A percentile compares a stretch with the other conserved stretches of the same genome.
Conservation (phyloP, 92 coral and sea anemone genomes). For the Palythoa heliodiscus region DNA sequence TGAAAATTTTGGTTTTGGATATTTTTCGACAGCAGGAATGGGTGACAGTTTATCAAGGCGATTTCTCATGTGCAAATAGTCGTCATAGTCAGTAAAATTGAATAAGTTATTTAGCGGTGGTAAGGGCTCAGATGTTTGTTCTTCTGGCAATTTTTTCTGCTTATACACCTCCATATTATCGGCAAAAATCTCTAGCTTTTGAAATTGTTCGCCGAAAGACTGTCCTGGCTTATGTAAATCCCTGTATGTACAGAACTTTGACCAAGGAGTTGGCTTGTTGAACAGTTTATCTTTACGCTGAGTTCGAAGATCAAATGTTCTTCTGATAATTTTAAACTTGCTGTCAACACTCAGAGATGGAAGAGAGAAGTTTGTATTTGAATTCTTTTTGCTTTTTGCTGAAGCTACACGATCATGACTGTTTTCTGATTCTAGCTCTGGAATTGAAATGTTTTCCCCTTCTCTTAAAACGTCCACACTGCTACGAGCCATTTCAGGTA, state of each 20-base stretch:
- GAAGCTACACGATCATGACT: not conserved
- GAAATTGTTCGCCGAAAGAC: not conserved
- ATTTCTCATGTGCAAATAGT: slow-evolving; percentile 64
- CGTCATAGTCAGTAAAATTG: slow-evolving; percentile 67
- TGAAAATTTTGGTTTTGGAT: not conserved
- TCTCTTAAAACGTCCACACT: no score
- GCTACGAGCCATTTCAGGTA: not conserved
- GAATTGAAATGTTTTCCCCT: not conserved
- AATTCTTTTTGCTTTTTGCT: not conserved
- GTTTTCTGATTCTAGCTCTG: not conserved
- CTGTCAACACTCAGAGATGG: slow-evolving; percentile 61
- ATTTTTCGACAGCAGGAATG: slow-evolving; percentile 37
- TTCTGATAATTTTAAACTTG: slow-evolving; percentile 66
- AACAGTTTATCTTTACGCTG: slow-evolving; percentile 24
- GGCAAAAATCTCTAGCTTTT: slow-evolving; percentile 65
- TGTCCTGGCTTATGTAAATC: not conserved
- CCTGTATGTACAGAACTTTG: not conserved
- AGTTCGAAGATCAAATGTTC: slow-evolving; percentile 56
- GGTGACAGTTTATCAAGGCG: slow-evolving; percentile 69
- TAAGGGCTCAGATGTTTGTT: slow-evolving; percentile 38
- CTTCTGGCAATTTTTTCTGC: slow-evolving; percentile 26
- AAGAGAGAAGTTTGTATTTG: slow-evolving; percentile 31
- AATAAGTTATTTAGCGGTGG: slow-evolving; percentile 60
- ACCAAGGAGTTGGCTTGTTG: slow-evolving; percentile 15
- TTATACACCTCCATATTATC: slow-evolving; percentile 52